phyloP scores from a whole-genome alignment of 2,113 vertebrate species.

The Periophthalmus modestus region DNA sequence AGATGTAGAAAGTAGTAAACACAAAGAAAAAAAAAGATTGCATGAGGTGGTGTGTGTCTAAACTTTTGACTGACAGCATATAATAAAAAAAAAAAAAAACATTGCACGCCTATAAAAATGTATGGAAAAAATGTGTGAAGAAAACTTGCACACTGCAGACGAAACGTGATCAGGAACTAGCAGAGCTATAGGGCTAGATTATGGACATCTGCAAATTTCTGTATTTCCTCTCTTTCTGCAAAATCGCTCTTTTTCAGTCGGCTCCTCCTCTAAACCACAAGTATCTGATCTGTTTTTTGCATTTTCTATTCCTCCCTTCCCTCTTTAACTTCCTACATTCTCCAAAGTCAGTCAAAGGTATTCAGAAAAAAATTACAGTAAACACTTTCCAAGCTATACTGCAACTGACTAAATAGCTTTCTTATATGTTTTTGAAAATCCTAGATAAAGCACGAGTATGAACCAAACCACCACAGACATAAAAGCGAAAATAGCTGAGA shows the following conservation, averaged over 20 bases:
- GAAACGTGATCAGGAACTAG: slow-evolving; percentile 3
- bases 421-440: background rate
- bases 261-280: slow-evolving; percentile 68
- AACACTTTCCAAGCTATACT: background rate
- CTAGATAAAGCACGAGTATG: background rate
- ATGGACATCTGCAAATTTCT: slow-evolving; percentile 5
- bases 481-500: background rate
- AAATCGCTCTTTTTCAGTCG: slow-evolving; percentile 66
- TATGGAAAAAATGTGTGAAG: background rate
- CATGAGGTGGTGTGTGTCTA: no score
- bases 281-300: slow-evolving; percentile 74
- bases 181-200: background rate
- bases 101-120: background rate
- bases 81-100: fast-evolving
- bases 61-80: no score
- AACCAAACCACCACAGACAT: background rate
- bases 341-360: background rate
- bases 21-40: background rate
- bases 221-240: slow-evolving; percentile 59
- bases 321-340: slow-evolving; percentile 46
- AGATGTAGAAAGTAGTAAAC: no score
- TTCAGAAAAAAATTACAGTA: background rate
- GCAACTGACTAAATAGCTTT: background rate
- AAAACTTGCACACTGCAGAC: background rate
- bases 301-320: slow-evolving; percentile 39